phyloP scores from a whole-genome alignment of 1,140 invertebrate genomes.

The Drosophila funebris region DNA sequence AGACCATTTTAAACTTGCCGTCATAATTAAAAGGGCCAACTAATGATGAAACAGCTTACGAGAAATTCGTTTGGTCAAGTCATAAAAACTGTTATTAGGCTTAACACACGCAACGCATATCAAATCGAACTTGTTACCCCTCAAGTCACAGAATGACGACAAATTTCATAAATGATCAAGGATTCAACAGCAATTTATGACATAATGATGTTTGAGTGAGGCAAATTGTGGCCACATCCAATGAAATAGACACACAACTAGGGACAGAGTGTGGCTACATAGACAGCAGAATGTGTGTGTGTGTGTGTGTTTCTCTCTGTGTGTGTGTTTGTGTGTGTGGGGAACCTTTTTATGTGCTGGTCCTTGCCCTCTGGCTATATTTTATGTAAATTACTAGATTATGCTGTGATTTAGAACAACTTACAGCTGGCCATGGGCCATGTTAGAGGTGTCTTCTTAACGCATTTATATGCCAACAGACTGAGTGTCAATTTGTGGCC shows the following conservation, averaged over 20 bases:
- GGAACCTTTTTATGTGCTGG: conserved; percentile 57
- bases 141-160: conserved; percentile 39
- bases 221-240: conserved; percentile 52
- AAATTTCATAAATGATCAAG: conserved; percentile 82
- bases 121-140: conserved; percentile 42
- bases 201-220: conserved; percentile 72
- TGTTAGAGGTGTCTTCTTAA: conserved; percentile 35
- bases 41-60: conserved; percentile 8
- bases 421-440: conserved; percentile 61
- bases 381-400: conserved; percentile 82
- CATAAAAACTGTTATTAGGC: conserved; percentile 33
- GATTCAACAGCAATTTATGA: conserved; percentile 77
- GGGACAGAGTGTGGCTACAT: not conserved
- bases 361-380: conserved; percentile 53
- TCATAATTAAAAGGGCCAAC: conserved; percentile 50
- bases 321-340: conserved; percentile 8
- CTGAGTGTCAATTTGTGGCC: conserved; percentile 35
- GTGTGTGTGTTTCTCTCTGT: not conserved
- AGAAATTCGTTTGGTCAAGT: conserved; percentile 24
- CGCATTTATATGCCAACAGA: conserved; percentile 17
- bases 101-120: conserved; percentile 39
- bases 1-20: conserved; percentile 59
- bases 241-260: conserved; percentile 30
- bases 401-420: conserved; percentile 75
- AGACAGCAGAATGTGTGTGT: not conserved